Evolutionary conservation across 2,797 vertebrate genomes (phyloP), one percentile per base, ranked within the genome.

Genomic region (Nasua narica): DNA sequence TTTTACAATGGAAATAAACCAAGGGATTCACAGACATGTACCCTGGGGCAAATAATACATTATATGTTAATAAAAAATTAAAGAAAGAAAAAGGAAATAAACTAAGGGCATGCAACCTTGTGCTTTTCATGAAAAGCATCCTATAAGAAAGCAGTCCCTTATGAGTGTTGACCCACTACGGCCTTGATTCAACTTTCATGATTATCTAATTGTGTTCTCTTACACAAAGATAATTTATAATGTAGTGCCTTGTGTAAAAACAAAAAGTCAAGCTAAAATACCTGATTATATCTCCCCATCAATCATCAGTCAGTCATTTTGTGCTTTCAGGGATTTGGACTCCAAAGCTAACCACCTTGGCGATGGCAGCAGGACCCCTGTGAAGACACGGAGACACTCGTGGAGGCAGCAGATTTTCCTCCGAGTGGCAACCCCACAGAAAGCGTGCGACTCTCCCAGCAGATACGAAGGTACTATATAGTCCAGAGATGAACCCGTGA

Each of bases 371-470:
- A 98, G 99, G 93, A 99, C 99, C 96, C 99, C 99, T 0, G 96
- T 99, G 21, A 99, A 98, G 82, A 98, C 98, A 10, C 99, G 99
- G 10, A 99, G 99, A 46, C 99, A 99, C 97, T 99, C 99, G 0
- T 99, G 99, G 99, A 99, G 99, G 96, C 99, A 99, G 94, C 99
- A 99, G 99, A 99, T 99, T 97, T 99, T 99, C 98, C 98, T 99
- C 14, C 98, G 99, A 16, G 99, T 99, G 16, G 99, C 99, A 21
- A 99, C 99, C 1, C 99, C 99, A 2, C 99, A 99, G 98, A 99
- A 99, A 97, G 98, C 98, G 0, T 98, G 99, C 0, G 99, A 99
- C 23, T 97, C 99, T 87, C 98, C 98, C 0, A 98, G 97, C 92
- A 97, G 99, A 98, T 98, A 98, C 0, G 99, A 99, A 90, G 99